These are phyloP conservation scores for Nestor notabilis DNA, from an alignment of 2,113 vertebrate species.

Conservation along the genomic window DNA sequence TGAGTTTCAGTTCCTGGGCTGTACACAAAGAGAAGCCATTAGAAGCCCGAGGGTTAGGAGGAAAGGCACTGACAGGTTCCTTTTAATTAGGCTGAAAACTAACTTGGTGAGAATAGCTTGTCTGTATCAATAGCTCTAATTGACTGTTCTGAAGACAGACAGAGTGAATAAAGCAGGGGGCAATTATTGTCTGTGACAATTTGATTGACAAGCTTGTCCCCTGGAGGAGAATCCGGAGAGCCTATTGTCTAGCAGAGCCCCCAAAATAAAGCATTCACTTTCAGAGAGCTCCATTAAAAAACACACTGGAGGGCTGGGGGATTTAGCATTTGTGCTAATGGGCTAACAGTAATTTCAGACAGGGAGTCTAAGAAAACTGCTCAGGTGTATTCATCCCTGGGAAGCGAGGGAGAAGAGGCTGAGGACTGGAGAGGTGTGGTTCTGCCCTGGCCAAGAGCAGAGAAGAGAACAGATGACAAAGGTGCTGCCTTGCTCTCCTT, in stretches of 20 bases:
- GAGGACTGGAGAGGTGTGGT: neutral
- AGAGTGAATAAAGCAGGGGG: conserved; percentile 56
- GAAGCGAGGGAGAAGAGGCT: neutral
- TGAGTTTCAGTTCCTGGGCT: conserved; percentile 16
- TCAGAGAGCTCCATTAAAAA: conserved; percentile 56
- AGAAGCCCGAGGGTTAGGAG: conserved; percentile 42
- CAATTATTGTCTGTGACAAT: conserved; percentile 70
- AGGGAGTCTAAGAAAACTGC: neutral
- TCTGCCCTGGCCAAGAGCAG: neutral
- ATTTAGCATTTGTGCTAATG: neutral
- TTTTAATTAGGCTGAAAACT: conserved; percentile 72
- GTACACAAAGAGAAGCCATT: conserved; percentile 43
- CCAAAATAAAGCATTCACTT: conserved; percentile 46
- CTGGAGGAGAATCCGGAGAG: conserved; percentile 61
- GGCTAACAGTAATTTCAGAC: neutral
- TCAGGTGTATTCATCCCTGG: neutral
- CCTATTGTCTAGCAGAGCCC: conserved; percentile 35
- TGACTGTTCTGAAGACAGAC: conserved; percentile 66
- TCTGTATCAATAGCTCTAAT: conserved; percentile 72
- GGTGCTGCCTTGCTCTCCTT: neutral
- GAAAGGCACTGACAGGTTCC: conserved; percentile 64
- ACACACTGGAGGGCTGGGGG: neutral
- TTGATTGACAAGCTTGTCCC: conserved; percentile 71
- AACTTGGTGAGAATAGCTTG: conserved; percentile 67
- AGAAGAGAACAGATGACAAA: neutral